Evolutionary conservation across 2,888 invertebrate genomes (phyloP), one percentile per base, ranked within the genome.

Genomic region (Patella caerulea): DNA sequence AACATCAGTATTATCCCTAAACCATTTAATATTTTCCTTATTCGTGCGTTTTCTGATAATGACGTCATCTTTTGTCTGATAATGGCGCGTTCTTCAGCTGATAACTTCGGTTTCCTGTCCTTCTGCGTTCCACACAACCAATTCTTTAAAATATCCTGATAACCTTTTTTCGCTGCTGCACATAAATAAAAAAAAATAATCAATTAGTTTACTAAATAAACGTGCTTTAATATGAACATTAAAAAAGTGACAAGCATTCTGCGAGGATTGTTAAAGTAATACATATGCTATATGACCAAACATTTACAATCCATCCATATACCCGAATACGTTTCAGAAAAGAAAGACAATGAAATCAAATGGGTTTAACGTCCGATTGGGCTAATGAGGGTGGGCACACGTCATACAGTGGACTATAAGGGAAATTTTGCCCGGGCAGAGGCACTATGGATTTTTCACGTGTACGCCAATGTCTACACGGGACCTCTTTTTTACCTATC

Each of bases 111-210:
- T 15, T 17, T 3, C 29, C n/a, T 53, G 19, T 17, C 34, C 34
- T 52, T 12, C n/a, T 34, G 59, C 7, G 69, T 69, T 29, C 74
- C 74, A 65, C 74, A 74, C 53, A 74, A 9, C 74, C 74, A 74
- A 14, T 54, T 72, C 24, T 15, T 24, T 5, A 72, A 24, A 24
- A 54, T 7, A 11, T 53, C 52, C 65, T 65, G 19, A 2, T 24
- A 65, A 24, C 24, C 24, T 24, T 24, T 65, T 4, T 19, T 11
- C 24, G 19, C 11, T 24, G 17, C 65, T 65, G 65, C 12, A 24
- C 65, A 24, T 19, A 19, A 65, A 65, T 29, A 2, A 24, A 19
- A 24, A 19, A 24, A 65, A 24, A 0, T 12, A 2, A 24, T 9
- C 65, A 65, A 3, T 24, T 24, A 5, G 34, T 34, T 34, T 34